Base-by-base conservation (phyloP, 2,888 invertebrate species). In the Lasioglossum pauxillum region DNA sequence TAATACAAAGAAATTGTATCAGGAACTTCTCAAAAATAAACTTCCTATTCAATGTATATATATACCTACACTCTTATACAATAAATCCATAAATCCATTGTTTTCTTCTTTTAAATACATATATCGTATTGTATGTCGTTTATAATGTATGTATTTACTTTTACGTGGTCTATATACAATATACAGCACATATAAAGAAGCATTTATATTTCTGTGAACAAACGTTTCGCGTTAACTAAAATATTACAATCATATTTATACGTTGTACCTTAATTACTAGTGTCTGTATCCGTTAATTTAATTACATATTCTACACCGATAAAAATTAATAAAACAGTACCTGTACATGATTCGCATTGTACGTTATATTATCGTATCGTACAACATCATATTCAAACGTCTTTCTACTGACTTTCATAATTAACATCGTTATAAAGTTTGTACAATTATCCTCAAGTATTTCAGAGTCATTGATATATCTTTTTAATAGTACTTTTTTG, bases 261-360 rank as follows among this genome's bases (percentile, higher is more conserved):
- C 38, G 35, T 73, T 84, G 83, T 35, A 82, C 14, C 73, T 74
- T 76, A 85, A 44, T 23, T 82, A 81, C 73, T 76, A 80, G 88
- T 74, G 69, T 78, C 86, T 75, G 69, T 78, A 73, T 67, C 67
- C 75, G 73, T 75, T 49, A 60, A 49, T 82, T 82, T 80, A 69
- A 79, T 81, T 84, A 57, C 53, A 78, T 75, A 69, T 81, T 82
- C 57, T 67, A 81, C 44, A 57, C 27, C 57, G 16, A 79, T 75
- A 78, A 79, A 81, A 87, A 75, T 82, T 77, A 84, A 78, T 77
- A 44, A 77, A 79, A 79, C 16, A 72, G 44, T 76, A 75, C 57
- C 72, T 78, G 2, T 76, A 86, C 49, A 80, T 46, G 41, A 74
- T 77, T 76, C 72, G 38, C 57, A 74, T 23, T 80, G 75, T 75